Conservation (phyloP, 2,113 vertebrate species). For the Raja brachyura region DNA sequence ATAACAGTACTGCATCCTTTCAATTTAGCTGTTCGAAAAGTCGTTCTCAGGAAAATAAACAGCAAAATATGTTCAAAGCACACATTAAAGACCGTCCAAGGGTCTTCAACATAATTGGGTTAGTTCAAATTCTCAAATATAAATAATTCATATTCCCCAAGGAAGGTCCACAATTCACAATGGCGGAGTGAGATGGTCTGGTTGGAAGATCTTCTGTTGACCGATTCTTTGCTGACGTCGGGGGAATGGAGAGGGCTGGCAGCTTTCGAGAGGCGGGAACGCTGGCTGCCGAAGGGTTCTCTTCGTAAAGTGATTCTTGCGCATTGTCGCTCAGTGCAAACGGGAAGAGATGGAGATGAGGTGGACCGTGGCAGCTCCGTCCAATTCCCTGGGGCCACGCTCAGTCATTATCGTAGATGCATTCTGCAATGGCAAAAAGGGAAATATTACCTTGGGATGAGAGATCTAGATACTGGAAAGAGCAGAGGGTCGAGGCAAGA, state of each 20-base stretch:
- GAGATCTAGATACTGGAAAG: background rate
- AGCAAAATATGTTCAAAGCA: background rate
- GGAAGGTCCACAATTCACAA: background rate
- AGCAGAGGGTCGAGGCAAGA: too few relatives aligned
- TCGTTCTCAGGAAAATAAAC: slow-evolving; percentile 16
- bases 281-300: background rate
- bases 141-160: background rate
- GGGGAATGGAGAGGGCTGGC: background rate
- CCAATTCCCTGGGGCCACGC: background rate
- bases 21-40: background rate
- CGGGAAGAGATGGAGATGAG: background rate
- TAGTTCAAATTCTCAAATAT: background rate
- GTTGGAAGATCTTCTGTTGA: background rate
- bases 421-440: slow-evolving; percentile 49
- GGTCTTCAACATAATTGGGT: background rate
- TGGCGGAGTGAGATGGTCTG: background rate
- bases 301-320: background rate
- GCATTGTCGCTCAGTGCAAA: background rate
- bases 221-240: background rate
- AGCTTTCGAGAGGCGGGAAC: background rate
- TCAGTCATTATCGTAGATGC: slow-evolving; percentile 70
- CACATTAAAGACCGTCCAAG: background rate
- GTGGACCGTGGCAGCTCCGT: slow-evolving; percentile 41
- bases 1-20: background rate
- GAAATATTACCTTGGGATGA: background rate